A percentile compares a stretch with the other conserved stretches of the same genome.
phyloP scores from a whole-genome alignment of 2,113 vertebrate genomes.

The Brevimyrus niger region DNA sequence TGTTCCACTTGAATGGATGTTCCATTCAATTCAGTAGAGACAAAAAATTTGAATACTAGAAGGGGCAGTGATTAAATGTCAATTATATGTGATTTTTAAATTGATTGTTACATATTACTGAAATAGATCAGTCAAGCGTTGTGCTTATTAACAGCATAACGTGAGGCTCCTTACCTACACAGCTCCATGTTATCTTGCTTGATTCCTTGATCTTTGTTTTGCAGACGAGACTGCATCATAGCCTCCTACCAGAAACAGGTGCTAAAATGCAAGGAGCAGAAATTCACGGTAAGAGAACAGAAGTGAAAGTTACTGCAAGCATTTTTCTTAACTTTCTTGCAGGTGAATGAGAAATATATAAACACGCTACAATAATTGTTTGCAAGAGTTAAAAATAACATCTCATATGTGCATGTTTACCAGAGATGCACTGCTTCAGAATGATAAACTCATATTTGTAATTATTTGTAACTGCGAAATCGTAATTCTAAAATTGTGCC shows the following conservation, averaged over 20 bases:
- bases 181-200: neutral
- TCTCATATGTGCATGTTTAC: neutral
- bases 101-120: neutral
- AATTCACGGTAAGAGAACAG: conserved; percentile 47
- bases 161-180: neutral
- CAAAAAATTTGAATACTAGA: neutral
- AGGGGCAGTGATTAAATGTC: neutral
- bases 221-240: conserved; percentile 60
- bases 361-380: neutral
- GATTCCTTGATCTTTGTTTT: conserved; percentile 14
- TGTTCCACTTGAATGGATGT: neutral
- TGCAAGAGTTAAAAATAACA: neutral
- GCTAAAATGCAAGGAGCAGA: conserved; percentile 34
- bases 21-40: neutral
- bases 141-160: neutral
- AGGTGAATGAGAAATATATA: neutral
- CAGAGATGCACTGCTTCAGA: neutral
- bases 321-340: neutral
- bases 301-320: neutral
- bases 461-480: neutral
- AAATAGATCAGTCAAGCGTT: neutral
- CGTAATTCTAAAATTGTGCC: neutral
- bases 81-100: neutral
- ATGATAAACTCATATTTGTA: neutral
- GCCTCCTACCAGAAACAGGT: conserved; percentile 60